Conservation (phyloP, 2,888 invertebrate genomes). For the Rhingia campestris region DNA sequence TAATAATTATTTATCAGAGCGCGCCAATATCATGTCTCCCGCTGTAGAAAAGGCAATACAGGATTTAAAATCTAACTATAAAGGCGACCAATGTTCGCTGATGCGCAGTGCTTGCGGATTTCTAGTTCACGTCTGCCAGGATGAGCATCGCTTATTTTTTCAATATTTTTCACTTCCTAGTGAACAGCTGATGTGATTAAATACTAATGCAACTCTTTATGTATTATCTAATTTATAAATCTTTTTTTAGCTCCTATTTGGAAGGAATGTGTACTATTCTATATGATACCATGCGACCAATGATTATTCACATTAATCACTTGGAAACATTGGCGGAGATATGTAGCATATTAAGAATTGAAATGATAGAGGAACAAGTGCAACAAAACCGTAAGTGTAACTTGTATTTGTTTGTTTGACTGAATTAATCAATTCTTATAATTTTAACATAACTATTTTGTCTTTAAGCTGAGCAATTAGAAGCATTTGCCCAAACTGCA, state of each 20-base stretch:
- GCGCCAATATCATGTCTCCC: constrained; percentile 87
- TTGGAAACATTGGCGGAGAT: constrained; percentile 98
- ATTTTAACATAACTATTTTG: neutral
- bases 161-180: constrained; percentile 93
- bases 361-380: constrained; percentile 96
- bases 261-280: constrained; percentile 93
- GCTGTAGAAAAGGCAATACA: constrained; percentile 88
- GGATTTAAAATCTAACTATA: constrained; percentile 86
- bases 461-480: constrained; percentile 86
- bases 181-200: constrained; percentile 85
- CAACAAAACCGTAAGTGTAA: constrained; percentile 88
- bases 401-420: neutral
- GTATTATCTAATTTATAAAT: constrained; percentile 1
- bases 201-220: neutral
- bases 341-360: constrained; percentile 94
- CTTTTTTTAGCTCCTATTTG: constrained; percentile 87
- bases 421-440: constrained; percentile 47
- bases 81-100: constrained; percentile 91
- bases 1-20: constrained; percentile 90
- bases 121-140: constrained; percentile 95
- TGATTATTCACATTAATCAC: constrained; percentile 98
- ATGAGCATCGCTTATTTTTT: constrained; percentile 94
- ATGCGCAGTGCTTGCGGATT: constrained; percentile 94
- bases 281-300: constrained; percentile 96
- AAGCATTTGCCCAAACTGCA: constrained; percentile 90